Evolutionary conservation across 2,113 vertebrate species (phyloP), one percentile per base, ranked within the genome.

Genomic region (Dromaius novaehollandiae): DNA sequence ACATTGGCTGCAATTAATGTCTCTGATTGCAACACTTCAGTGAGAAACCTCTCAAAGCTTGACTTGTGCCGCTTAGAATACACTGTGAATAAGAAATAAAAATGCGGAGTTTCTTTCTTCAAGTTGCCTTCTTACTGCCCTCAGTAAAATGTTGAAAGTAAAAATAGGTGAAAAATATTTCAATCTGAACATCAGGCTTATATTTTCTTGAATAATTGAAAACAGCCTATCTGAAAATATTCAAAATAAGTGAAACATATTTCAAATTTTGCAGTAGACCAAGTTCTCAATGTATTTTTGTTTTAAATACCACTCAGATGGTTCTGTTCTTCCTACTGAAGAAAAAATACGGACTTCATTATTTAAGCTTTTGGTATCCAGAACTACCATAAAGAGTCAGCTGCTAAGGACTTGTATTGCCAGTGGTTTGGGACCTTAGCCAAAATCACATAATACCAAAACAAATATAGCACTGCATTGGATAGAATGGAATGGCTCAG

Each of bases 341-440:
- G 48, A 58, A 94, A 85, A 92, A 95, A 89, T 68, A 83, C 0
- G 4, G 87, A 75, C 65, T 95, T 95, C 71, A 88, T 95, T 95
- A 91, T 94, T 91, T 95, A 89, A 95, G 87, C 38, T 97, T 93
- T 73, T 93, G 82, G 68, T 90, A 94, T 93, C 87, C 91, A 96
- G 92, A 96, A 78, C 66, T 96, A 80, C 91, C 87, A 93, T 88
- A 93, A 92, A 89, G 82, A 94, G 82, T 95, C 94, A 95, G 63
- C 82, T 96, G 89, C 87, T 94, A 46, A 95, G 81, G 74, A 74
- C 89, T 95, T 89, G 68, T 50, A 66, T 60, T 97, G 85, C 93
- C 93, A 94, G 82, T 42, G 91, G 82, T 94, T 91, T 94, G 78
- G 91, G 87, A 95, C 17, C 22, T 51, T 74, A 78, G 93, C 91